Conservation (phyloP, 2,888 invertebrate species). For the Keiferia lycopersicella region DNA sequence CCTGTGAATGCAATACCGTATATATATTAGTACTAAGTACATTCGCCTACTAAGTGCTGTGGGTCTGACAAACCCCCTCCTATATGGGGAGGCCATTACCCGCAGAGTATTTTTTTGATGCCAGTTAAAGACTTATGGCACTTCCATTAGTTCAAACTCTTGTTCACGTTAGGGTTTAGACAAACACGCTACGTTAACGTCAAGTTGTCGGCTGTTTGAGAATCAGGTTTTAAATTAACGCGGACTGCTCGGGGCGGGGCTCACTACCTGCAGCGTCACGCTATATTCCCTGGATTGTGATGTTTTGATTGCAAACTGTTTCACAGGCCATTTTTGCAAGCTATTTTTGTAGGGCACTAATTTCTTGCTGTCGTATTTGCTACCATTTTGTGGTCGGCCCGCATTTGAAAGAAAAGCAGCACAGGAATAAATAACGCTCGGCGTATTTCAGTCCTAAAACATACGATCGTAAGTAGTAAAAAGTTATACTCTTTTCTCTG, state of each 20-base stretch:
- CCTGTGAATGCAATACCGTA: too few species aligned
- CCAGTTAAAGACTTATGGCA: too few species aligned
- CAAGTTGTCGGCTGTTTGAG: slow-evolving; percentile 66
- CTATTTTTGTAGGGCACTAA: neutral
- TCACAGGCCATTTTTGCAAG: neutral
- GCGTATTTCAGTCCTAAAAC: too few species aligned
- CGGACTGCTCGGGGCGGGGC: slow-evolving; percentile 58
- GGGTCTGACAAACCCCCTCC: too few species aligned
- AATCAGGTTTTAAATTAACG: slow-evolving; percentile 70
- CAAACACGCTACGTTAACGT: slow-evolving; percentile 67
- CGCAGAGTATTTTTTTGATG: too few species aligned
- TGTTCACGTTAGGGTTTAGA: slow-evolving; percentile 41
- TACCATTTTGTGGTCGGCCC: neutral
- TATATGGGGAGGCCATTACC: too few species aligned
- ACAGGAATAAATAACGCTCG: too few species aligned
- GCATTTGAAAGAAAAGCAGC: neutral
- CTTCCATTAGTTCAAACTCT: slow-evolving; percentile 20
- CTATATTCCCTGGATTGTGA: slow-evolving; percentile 43
- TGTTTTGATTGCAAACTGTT: slow-evolving; percentile 24
- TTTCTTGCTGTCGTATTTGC: neutral
- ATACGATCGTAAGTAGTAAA: too few species aligned
- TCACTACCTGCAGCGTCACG: slow-evolving; percentile 64
- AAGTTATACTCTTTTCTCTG: too few species aligned
- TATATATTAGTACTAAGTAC: too few species aligned
- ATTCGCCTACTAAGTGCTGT: too few species aligned